phyloP scores from a whole-genome alignment of 2,888 invertebrate genomes.

The Polymixis flavicincta region DNA sequence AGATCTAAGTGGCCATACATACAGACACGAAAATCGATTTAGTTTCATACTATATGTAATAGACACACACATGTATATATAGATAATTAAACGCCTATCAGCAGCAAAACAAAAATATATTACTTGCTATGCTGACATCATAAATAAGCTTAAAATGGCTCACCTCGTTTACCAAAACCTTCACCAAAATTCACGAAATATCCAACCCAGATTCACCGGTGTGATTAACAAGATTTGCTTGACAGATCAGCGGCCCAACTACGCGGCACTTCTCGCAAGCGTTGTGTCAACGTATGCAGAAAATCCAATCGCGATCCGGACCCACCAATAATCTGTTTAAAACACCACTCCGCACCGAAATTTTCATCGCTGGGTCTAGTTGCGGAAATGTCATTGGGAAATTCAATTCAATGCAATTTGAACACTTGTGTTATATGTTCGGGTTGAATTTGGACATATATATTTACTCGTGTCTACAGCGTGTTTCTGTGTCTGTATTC shows the following conservation, averaged over 20 bases:
- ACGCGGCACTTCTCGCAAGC: background rate
- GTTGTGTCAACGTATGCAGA: conserved; percentile 28
- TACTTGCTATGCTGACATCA: no score
- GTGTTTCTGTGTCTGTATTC: background rate
- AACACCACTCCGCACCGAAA: conserved; percentile 26
- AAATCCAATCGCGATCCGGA: conserved; percentile 37
- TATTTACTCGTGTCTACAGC: background rate
- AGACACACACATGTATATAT: background rate
- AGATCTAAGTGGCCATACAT: background rate
- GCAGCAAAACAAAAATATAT: background rate
- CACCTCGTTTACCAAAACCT: background rate
- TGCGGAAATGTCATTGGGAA: conserved; percentile 14
- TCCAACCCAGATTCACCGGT: background rate
- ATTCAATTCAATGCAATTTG: conserved; percentile 18
- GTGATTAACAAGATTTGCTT: conserved; percentile 29
- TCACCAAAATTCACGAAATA: background rate
- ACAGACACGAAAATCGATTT: background rate
- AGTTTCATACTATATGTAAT: no score
- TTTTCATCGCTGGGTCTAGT: conserved; percentile 6
- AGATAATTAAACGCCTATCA: background rate
- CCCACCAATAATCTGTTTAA: conserved; percentile 47
- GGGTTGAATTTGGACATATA: background rate
- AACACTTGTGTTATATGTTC: background rate
- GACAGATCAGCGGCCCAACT: background rate
- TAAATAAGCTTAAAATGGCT: background rate